Base-by-base conservation (phyloP, 2,797 vertebrate genomes). In the Protonibea diacanthus region DNA sequence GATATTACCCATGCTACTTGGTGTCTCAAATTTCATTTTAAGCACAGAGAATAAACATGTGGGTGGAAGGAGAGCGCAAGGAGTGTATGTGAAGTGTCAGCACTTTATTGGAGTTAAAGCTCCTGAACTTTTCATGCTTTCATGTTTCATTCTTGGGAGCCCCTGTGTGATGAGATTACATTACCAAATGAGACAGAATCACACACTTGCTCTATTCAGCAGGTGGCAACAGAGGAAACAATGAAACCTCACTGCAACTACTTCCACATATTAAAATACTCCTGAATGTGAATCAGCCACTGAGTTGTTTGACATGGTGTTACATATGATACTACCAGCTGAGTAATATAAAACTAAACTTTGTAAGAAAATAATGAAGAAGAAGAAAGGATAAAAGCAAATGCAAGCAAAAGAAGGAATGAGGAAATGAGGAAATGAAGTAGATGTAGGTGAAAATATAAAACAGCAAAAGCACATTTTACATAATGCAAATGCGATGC, bases 21-120 rank as follows among this genome's bases (percentile, higher is more conserved):
- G 7, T 48, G 59, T 70, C 62, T 74, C n/a, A 44, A n/a, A 51
- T 77, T 82, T 68, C 9, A 40, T 65, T 76, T 60, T 55, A 56
- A 69, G 40, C 21, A 25, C 49, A 27, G 11, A 71, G 18, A 40
- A 29, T 61, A 66, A 79, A 86, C 38, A 60, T 33, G 17, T 27
- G 40, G 17, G 18, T 47, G 20, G 52, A 69, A 29, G 29, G 42
- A 79, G 23, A 21, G 23, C 12, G 11, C 12, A 15, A 59, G 0
- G 53, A 60, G 45, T 45, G 64, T 27, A 17, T 76, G 51, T 61
- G 25, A 9, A 47, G 57, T 55, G 11, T 48, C n/a, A 29, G 5
- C 18, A 49, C 29, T 56, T 44, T 42, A 49, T 33, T 56, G 15
- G 25, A 53, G 21, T 20, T 33, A 6, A 56, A 48, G 14, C 15